These are phyloP conservation scores for Andricus grossulariae DNA, from an alignment of 1,140 invertebrate genomes.

Conservation along the genomic window DNA sequence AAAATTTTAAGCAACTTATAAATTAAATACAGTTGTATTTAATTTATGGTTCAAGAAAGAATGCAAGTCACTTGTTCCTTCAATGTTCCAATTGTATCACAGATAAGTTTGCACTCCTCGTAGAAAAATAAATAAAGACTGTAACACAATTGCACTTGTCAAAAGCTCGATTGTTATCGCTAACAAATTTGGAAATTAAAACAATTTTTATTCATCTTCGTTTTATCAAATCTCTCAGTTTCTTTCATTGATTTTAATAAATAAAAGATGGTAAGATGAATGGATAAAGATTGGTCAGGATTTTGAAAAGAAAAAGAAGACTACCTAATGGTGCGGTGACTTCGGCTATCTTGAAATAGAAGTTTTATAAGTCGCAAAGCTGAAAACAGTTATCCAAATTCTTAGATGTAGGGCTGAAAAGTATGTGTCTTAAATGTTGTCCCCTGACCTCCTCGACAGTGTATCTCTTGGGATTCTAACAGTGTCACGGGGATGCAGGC, in stretches of 20 bases:
- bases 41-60: slow-evolving; percentile 19
- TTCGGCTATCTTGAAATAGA: slow-evolving; percentile 4
- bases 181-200: too few species aligned
- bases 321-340: slow-evolving; percentile 1
- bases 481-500: slow-evolving; percentile 74
- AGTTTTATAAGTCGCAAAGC: neutral
- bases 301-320: neutral
- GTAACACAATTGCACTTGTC: slow-evolving; percentile 14
- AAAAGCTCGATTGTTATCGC: slow-evolving; percentile 39
- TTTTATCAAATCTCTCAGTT: too few species aligned
- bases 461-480: slow-evolving; percentile 73
- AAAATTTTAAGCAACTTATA: neutral
- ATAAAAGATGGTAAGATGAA: too few species aligned
- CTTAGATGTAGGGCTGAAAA: slow-evolving; percentile 55
- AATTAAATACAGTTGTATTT: slow-evolving; percentile 14
- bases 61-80: neutral
- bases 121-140: neutral
- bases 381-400: slow-evolving; percentile 1
- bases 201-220: too few species aligned
- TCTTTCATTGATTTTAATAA: too few species aligned
- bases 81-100: neutral
- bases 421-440: slow-evolving; percentile 52
- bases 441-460: slow-evolving; percentile 67
- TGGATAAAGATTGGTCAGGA: neutral
- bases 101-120: neutral